Evolutionary conservation across 2,113 vertebrate genomes (phyloP), one percentile per base, ranked within the genome.

Genomic region (Phyllopteryx taeniolatus): DNA sequence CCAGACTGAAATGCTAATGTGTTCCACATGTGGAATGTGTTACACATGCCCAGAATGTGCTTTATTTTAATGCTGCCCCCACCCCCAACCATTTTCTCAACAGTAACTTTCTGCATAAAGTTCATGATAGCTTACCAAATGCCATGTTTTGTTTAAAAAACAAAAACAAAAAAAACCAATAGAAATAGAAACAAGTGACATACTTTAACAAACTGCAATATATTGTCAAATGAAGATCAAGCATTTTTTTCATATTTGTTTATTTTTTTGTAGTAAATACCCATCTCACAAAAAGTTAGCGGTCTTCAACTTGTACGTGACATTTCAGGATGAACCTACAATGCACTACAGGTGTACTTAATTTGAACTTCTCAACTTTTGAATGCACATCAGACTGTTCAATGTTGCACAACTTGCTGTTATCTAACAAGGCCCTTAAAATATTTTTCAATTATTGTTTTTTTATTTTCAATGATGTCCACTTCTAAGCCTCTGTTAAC

Each of bases 1-100:
- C 72, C 76, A 83, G 80, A 68, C 67, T 70, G 63, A 72, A 31
- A 56, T 74, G 39, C 67, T 93, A 91, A 93, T 86, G 79, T 31
- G n/a, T 80, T 91, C 91, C 90, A 57, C 83, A 93, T 92, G 92
- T 91, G 91, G 92, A 94, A 93, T 92, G 91, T 78, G 80, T 73
- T 86, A 75, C 11, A 67, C 74, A 56, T 67, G 72, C 76, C 83
- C 78, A 77, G 61, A 79, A 78, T 80, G 83, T 72, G 77, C 75
- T 90, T 79, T 75, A 79, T 75, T 86, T 76, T 75, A 67, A 56
- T 79, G 75, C 77, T 83, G 73, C 60, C 73, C 66, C 81, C 84
- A 77, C 82, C 78, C 54, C 65, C 78, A 64, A 70, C 12, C 61
- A 27, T 27, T 63, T 57, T 46, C 66, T 68, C 27, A 60, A 47